phyloP scores from a whole-genome alignment of 2,888 invertebrate species.

The Artemia sp. region DNA sequence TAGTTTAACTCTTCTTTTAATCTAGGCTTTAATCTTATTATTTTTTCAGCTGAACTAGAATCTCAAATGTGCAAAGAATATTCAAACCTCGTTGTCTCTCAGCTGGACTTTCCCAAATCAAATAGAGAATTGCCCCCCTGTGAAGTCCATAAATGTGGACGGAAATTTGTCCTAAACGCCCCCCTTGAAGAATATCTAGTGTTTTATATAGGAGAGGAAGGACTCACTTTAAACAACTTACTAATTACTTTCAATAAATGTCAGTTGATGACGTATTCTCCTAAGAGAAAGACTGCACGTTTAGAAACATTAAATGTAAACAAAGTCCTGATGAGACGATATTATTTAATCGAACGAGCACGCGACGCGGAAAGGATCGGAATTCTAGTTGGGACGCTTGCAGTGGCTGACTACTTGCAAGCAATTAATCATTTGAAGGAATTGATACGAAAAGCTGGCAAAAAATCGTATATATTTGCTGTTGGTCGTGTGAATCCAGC shows the following conservation, averaged over 20 bases:
- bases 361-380: conserved; percentile 75
- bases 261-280: conserved; percentile 32
- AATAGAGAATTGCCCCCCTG: not conserved
- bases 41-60: no score
- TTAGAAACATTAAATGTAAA: conserved; percentile 30
- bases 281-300: conserved; percentile 27
- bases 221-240: conserved; percentile 46
- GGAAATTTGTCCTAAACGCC: conserved; percentile 10
- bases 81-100: conserved; percentile 16
- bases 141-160: not conserved
- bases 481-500: conserved; percentile 87
- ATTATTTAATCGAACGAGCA: conserved; percentile 70
- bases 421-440: conserved; percentile 54
- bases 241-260: conserved; percentile 33
- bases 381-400: conserved; percentile 75
- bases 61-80: not conserved
- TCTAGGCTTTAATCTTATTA: no score
- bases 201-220: conserved; percentile 48
- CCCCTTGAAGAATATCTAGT: conserved; percentile 39
- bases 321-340: conserved; percentile 55
- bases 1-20: no score
- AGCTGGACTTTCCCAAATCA: conserved; percentile 19
- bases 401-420: conserved; percentile 56
- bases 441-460: conserved; percentile 53
- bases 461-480: conserved; percentile 75